A percentile compares a stretch with the other conserved stretches of the same genome.
Conservation (phyloP, 53 echinoderm and acorn worm genomes). For the Crossaster papposus region DNA sequence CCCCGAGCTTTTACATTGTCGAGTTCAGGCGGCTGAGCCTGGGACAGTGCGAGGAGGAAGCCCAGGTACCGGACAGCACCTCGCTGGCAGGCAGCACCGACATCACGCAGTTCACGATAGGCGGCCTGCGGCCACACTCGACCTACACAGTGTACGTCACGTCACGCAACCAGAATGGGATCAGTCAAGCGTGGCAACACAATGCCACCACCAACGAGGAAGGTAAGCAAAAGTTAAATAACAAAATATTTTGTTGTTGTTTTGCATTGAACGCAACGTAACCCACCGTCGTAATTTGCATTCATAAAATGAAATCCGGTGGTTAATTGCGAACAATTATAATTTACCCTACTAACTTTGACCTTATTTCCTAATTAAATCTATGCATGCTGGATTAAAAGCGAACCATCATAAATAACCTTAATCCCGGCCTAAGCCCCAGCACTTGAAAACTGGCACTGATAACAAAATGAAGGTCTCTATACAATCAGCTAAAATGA, state of each 20-base stretch:
- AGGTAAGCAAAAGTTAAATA: conserved; percentile 38
- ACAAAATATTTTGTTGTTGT: not conserved
- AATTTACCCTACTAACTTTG: not conserved
- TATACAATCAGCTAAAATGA: no score
- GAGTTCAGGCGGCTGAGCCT: conserved; percentile 59
- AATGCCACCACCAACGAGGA: conserved; percentile 53
- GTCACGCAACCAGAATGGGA: conserved; percentile 68
- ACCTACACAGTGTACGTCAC: conserved; percentile 74
- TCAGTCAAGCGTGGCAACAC: conserved; percentile 37
- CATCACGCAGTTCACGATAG: conserved; percentile 46
- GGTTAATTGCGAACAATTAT: not conserved
- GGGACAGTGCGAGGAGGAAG: conserved; percentile 64
- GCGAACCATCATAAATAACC: not conserved
- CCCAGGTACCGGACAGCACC: conserved; percentile 13
- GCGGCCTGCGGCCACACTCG: conserved; percentile 67
- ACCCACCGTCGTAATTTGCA: not conserved
- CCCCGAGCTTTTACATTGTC: conserved; percentile 59
- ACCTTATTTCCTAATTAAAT: conserved; percentile 38
- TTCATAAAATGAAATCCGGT: not conserved
- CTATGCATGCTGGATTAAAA: conserved; percentile 12
- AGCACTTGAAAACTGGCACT: not conserved
- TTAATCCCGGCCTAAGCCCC: conserved; percentile 20
- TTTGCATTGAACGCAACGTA: no score
- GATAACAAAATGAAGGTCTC: not conserved
- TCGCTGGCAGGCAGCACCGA: conserved; percentile 19